Evolutionary conservation across 2,797 vertebrate genomes (phyloP), one percentile per base, ranked within the genome.

Genomic region (Gymnoscopelus braueri): DNA sequence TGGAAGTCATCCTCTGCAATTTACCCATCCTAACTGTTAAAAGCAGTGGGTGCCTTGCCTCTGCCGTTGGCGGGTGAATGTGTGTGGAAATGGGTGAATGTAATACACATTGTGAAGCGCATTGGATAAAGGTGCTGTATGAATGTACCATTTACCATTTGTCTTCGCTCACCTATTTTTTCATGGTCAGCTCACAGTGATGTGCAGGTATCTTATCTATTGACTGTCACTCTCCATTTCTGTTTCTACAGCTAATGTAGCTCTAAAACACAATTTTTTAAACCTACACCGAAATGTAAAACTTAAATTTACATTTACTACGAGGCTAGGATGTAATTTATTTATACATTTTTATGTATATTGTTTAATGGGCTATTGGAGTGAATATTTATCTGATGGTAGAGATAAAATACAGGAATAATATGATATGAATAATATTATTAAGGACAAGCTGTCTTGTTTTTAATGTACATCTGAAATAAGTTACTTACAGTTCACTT

Each of bases 171-270:
- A 78, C 50, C 69, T 69, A 15, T 71, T 70, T 77, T 47, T 3
- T 55, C 15, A 48, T 39, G 67, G 49, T 65, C n/a, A 72, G 63
- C 71, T 80, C 67, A 73, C 56, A 11, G 29, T 1, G 5, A 44
- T 81, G 52, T 74, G 8, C 48, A 72, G 3, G 23, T 26, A 26
- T 63, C 23, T 70, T 59, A 74, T 81, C 62, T 15, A 69, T 2
- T 57, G 15, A 39, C 2, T 1, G 1, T 32, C 60, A 60, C 47
- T 29, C 5, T 49, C 15, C 15, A 1, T 48, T 61, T 63, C 7
- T 19, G 12, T 68, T 62, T 59, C 39, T 29, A 8, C 19, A 13
- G 11, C 9, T 24, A 0, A 60, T 26, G 5, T 1, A 29, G 26
- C 26, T 29, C 26, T 39, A 52, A 60, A 54, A 64, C 5, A 0